phyloP scores from a whole-genome alignment of 2,797 vertebrate species.

The Pteropus rufus region DNA sequence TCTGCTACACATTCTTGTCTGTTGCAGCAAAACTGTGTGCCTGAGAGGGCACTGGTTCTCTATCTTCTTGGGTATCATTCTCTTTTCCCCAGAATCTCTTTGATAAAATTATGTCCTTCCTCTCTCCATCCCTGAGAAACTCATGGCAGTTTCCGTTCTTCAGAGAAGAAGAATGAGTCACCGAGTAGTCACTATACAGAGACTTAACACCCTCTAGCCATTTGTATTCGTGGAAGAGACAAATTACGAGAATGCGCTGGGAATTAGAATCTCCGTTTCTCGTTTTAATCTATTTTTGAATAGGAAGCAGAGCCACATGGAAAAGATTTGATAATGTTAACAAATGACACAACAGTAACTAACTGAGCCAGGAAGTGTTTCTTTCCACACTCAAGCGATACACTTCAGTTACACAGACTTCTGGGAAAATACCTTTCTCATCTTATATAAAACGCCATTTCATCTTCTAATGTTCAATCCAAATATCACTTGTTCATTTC shows the following conservation, averaged over 20 bases:
- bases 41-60: neutral
- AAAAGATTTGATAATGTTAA: constrained; percentile 73
- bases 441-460: neutral
- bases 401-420: constrained; percentile 49
- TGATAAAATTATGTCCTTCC: neutral
- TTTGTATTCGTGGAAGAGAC: neutral
- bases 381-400: constrained; percentile 21
- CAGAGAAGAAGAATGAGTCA: neutral
- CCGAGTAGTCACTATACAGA: neutral
- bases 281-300: constrained; percentile 46
- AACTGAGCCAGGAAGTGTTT: constrained; percentile 42
- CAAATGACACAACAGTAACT: constrained; percentile 58
- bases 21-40: neutral
- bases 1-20: neutral
- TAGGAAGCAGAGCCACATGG: constrained; percentile 64
- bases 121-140: neutral
- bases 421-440: constrained; percentile 21
- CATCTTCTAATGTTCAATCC: neutral
- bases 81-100: neutral
- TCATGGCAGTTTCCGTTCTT: neutral
- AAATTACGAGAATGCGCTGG: neutral
- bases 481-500: neutral
- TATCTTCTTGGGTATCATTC: neutral
- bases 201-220: neutral
- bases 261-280: neutral